Conservation (phyloP, 2,888 invertebrate species). For the Caprella mutica region DNA sequence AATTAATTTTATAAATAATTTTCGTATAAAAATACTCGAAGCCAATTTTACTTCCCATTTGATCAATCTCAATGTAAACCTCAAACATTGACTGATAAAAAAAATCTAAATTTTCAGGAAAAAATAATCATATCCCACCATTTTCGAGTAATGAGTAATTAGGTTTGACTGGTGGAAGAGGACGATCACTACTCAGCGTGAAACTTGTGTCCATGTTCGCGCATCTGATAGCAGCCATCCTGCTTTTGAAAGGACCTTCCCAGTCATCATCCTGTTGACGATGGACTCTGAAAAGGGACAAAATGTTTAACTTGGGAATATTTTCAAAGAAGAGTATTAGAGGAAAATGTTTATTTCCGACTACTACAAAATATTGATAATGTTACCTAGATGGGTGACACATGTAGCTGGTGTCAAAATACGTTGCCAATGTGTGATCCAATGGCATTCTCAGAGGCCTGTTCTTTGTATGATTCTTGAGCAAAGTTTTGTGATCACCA, state of each 20-base stretch:
- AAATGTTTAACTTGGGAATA: neutral
- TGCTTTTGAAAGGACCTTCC: constrained; percentile 27
- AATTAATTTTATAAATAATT: too few species aligned
- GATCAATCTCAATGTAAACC: too few species aligned
- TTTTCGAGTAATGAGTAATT: neutral
- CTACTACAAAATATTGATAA: neutral
- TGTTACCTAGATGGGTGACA: constrained; percentile 17
- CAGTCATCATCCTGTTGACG: constrained; percentile 28
- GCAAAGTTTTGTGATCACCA: constrained; percentile 14
- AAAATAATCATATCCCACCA: too few species aligned
- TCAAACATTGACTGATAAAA: too few species aligned
- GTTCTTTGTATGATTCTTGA: neutral
- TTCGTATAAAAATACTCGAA: too few species aligned
- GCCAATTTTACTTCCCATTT: too few species aligned
- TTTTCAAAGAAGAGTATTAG: neutral
- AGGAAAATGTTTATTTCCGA: neutral
- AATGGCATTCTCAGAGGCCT: constrained; percentile 17
- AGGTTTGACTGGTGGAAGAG: neutral
- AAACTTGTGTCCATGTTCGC: constrained; percentile 17
- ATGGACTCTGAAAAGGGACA: constrained; percentile 1
- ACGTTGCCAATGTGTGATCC: constrained; percentile 25
- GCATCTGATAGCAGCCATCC: constrained; percentile 6
- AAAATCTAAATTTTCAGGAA: too few species aligned
- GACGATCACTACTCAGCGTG: neutral
- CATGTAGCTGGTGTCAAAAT: constrained; percentile 30